Evolutionary conservation across 2,113 vertebrate species (phyloP).

Genomic region (Chionodraco myersi): DNA sequence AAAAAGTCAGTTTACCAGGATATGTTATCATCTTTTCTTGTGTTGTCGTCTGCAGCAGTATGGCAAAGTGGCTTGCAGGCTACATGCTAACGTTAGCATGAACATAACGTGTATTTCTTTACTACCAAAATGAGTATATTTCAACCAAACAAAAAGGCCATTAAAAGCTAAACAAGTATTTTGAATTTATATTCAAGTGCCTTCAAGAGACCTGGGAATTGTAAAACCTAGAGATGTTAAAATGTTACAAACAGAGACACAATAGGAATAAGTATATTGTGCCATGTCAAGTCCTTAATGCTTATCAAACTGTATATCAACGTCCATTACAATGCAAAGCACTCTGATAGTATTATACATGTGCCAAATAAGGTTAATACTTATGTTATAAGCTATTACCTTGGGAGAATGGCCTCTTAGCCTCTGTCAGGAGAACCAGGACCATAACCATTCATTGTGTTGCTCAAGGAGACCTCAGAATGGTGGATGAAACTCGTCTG

Average conservation of each 20-base stretch:
- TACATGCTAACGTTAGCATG: constrained; percentile 60
- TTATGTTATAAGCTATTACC: neutral
- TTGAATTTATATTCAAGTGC: neutral
- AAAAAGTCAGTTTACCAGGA: neutral
- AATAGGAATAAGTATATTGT: neutral
- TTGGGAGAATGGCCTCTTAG: neutral
- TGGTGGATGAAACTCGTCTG: neutral
- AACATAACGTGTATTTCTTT: neutral
- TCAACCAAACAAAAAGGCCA: neutral
- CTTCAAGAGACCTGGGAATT: neutral
- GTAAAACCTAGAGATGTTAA: neutral
- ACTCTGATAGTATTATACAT: neutral
- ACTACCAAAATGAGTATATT: neutral
- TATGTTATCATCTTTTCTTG: neutral
- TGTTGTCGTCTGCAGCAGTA: neutral
- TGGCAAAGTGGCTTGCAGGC: neutral
- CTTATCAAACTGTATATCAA: neutral
- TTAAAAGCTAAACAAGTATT: neutral
- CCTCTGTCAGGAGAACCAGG: neutral
- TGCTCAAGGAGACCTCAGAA: neutral
- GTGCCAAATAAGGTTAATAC: neutral
- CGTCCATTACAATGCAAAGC: no score
- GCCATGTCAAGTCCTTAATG: neutral
- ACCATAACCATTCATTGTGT: neutral
- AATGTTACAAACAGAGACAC: neutral